Evolutionary conservation across 2,888 invertebrate species (phyloP).

Genomic region (Zhuqinia jingwanae): DNA sequence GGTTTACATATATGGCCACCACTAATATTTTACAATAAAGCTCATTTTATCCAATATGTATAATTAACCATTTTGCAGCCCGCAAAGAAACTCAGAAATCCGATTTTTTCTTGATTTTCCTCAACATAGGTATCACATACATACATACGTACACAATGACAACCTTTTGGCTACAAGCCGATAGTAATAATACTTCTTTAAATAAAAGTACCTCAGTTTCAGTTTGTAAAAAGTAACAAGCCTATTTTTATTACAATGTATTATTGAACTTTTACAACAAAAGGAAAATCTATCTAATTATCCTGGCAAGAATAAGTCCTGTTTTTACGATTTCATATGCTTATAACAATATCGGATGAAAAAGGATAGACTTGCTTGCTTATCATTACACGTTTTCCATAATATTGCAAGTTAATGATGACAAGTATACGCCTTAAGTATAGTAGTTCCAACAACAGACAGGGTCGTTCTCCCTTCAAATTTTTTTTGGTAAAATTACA

Average conservation of each 20-base stretch:
- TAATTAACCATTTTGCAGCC: background rate
- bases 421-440: background rate
- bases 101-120: background rate
- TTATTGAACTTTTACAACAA: constrained; percentile 47
- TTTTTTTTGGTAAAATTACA: constrained; percentile 24
- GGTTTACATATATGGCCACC: background rate
- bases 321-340: constrained; percentile 2
- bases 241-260: constrained; percentile 41
- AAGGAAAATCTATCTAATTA: constrained; percentile 60
- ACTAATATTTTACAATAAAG: background rate
- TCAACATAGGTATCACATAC: too few relatives aligned
- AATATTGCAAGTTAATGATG: too few relatives aligned
- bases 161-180: background rate
- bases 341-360: background rate
- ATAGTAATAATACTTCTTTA: background rate
- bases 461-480: background rate
- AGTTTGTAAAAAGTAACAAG: background rate
- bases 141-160: too few relatives aligned
- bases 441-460: too few relatives aligned
- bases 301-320: constrained; percentile 33
- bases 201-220: constrained; percentile 2
- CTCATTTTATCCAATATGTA: background rate
- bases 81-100: background rate
- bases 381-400: too few relatives aligned
- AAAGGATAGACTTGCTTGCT: background rate